Conservation (phyloP, 2,888 invertebrate species). For the Boloria selene region DNA sequence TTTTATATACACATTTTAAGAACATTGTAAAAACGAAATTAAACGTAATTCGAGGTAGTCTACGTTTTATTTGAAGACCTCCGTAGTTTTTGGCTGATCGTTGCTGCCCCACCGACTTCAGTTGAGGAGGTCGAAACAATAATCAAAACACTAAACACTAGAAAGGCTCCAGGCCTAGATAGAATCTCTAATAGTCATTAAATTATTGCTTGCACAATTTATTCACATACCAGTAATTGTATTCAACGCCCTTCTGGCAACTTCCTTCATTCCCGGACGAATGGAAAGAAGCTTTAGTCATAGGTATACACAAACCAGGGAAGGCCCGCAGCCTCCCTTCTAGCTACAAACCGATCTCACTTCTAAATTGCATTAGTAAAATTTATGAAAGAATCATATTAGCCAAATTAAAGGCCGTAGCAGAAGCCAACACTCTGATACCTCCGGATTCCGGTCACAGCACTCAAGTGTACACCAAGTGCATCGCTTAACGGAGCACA, state of each 20-base stretch:
- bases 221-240: too few relatives aligned
- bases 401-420: background rate
- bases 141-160: background rate
- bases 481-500: conserved; percentile 36
- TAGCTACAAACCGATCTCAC: conserved; percentile 26
- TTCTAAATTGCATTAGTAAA: conserved; percentile 7
- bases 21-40: too few relatives aligned
- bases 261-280: too few relatives aligned
- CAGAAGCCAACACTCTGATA: conserved; percentile 14
- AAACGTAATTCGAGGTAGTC: too few relatives aligned
- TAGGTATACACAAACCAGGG: conserved; percentile 27
- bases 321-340: conserved; percentile 12
- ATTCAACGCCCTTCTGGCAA: too few relatives aligned
- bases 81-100: too few relatives aligned
- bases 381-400: conserved; percentile 13
- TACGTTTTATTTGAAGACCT: too few relatives aligned
- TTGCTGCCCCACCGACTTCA: too few relatives aligned
- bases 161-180: background rate
- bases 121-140: too few relatives aligned
- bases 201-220: too few relatives aligned
- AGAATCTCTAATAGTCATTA: too few relatives aligned
- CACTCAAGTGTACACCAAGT: conserved; percentile 31
- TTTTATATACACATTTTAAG: too few relatives aligned
- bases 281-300: conserved; percentile 38
- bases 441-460: conserved; percentile 25